Base-by-base conservation (phyloP, 1,140 invertebrate species). In the Conus ventricosus region DNA sequence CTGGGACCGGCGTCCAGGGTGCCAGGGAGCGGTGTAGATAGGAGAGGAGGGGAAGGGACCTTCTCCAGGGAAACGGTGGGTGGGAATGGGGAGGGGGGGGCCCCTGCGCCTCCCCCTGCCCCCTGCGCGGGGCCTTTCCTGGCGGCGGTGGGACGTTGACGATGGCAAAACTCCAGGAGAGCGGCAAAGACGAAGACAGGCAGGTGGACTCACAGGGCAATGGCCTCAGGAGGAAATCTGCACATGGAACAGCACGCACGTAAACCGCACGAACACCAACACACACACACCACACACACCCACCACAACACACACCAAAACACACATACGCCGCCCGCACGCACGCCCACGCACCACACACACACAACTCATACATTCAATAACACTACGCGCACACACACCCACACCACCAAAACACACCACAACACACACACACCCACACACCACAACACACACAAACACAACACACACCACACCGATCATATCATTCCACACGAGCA, bases 221-320 rank as follows among this genome's bases (percentile, higher is more conserved):
- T 92, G 57, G 91, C 92, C 76, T 92, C n/a, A 91, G 92, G 88
- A 95, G 60, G 93, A 94, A 94, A 93, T 25, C 93, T 89, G 92
- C 91, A 10, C 67, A 71, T 13, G 39, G 39, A 39, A 39, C 39
- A 39, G 39, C 39, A 39, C 39, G 39, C 39, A 39, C 39, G 39
- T 3, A 39, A 39, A 3, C 39, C 8, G 8, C 57, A 15, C 57
- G 55, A 6, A 60, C 57, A 15, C 57, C 1, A 0, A 60, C 57
- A 4, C 57, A 60, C 39, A 3, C 39, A 39, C 39, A 39, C 39
- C 39, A 39, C 39, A 39, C 39, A 39, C 0, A 39, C 39, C 0
- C 39, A 39, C 39, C 39, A 39, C 39, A 39, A 39, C 39, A 39
- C 39, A 39, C 39, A 39, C 39, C n/a, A n/a, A n/a, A n/a, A 39